A percentile compares a stretch with the other conserved stretches of the same genome.
phyloP scores from a whole-genome alignment of 2,888 invertebrate genomes.

The Hyles lineata region DNA sequence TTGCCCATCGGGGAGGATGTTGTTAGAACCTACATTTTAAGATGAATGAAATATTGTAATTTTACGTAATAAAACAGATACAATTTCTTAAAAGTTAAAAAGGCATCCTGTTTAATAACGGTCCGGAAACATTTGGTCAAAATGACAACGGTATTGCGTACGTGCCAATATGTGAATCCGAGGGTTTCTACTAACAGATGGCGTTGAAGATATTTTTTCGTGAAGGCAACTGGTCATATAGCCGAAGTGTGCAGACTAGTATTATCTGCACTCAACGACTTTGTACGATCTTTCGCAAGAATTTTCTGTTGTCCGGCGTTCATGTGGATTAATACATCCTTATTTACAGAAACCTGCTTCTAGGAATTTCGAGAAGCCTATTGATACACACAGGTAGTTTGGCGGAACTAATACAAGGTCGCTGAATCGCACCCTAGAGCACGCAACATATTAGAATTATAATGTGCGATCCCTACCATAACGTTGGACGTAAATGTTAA shows the following conservation, averaged over 20 bases:
- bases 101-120: neutral
- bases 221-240: neutral
- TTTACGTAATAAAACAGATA: neutral
- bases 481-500: slow-evolving; percentile 42
- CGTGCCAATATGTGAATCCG: neutral
- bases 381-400: slow-evolving; percentile 31
- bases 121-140: neutral
- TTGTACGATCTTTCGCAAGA: neutral
- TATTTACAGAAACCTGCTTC: neutral
- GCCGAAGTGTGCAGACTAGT: slow-evolving; percentile 7
- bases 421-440: slow-evolving; percentile 41
- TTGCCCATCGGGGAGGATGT: neutral
- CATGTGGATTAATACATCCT: neutral
- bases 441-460: slow-evolving; percentile 8
- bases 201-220: neutral
- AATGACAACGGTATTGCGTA: neutral
- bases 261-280: neutral
- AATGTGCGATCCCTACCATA: slow-evolving; percentile 11
- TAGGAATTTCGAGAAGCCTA: slow-evolving; percentile 1
- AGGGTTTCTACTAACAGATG: neutral
- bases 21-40: neutral
- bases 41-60: neutral
- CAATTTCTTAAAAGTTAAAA: neutral
- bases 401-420: slow-evolving; percentile 41
- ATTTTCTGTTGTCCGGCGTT: neutral